phyloP scores from a whole-genome alignment of 2,888 invertebrate species.

The Helicoverpa assulta region DNA sequence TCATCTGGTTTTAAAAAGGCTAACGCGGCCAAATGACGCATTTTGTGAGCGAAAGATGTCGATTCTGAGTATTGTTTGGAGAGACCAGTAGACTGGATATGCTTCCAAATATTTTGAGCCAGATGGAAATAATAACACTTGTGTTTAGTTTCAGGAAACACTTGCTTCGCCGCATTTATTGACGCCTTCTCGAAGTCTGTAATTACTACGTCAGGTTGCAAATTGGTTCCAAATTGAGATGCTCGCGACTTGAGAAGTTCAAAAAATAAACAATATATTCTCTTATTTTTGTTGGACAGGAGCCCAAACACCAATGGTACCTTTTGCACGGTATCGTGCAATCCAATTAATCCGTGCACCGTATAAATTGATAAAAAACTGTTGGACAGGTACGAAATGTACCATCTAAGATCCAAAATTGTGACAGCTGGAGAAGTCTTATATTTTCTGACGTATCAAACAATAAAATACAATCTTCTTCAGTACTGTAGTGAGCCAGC shows the following conservation, averaged over 20 bases:
- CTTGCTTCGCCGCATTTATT: constrained; percentile 14
- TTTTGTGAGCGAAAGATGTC: too few species aligned
- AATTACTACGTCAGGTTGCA: constrained; percentile 4
- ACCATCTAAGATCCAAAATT: too few species aligned
- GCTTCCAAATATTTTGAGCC: constrained; percentile 20
- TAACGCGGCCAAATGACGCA: constrained; percentile 19
- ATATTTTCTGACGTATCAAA: too few species aligned
- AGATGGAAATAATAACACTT: constrained; percentile 18
- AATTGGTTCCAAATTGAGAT: too few species aligned
- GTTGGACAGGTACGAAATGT: constrained; percentile 15
- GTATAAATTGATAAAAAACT: constrained; percentile 15
- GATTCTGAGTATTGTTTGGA: too few species aligned
- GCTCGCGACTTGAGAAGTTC: too few species aligned
- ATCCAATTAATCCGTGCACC: too few species aligned
- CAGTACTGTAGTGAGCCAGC: too few species aligned
- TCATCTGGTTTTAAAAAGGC: constrained; percentile 19
- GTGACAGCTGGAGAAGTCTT: too few species aligned
- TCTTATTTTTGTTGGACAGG: too few species aligned
- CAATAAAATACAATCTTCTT: too few species aligned
- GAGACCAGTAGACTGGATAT: constrained; percentile 1
- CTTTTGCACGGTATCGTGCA: constrained; percentile 9
- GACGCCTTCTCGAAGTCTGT: constrained; percentile 13
- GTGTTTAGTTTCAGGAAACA: constrained; percentile 15
- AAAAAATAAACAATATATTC: too few species aligned
- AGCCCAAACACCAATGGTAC: constrained; percentile 1